Percentiles rank a stretch among this genome's conserved stretches.
Conservation (phyloP, 2,888 invertebrate species). For the Catonia carolina region DNA sequence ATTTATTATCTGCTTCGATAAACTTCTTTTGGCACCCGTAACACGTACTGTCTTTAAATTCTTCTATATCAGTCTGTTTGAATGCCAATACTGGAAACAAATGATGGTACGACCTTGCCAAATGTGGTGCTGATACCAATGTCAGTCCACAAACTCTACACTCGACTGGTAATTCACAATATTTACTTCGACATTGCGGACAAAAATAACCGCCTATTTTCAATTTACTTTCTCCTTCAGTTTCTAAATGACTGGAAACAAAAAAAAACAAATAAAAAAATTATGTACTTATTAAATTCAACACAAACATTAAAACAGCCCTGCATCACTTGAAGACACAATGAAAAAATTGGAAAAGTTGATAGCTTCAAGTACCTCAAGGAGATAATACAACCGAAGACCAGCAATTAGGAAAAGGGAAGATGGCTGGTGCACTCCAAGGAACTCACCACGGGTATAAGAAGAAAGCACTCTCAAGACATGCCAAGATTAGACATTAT, state of each 20-base stretch:
- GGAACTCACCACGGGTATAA: too few species aligned
- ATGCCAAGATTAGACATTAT: too few species aligned
- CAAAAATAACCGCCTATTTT: constrained; percentile 76
- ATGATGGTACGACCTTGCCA: constrained; percentile 96
- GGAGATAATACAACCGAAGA: too few species aligned
- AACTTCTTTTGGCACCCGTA: constrained; percentile 70
- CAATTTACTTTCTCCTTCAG: constrained; percentile 52
- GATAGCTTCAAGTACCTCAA: too few species aligned
- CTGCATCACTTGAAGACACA: too few species aligned
- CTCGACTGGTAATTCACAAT: constrained; percentile 96
- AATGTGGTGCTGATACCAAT: constrained; percentile 94
- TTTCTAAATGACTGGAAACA: constrained; percentile 67
- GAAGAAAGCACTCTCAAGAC: too few species aligned
- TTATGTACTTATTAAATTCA: constrained; percentile 11
- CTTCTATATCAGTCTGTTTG: constrained; percentile 55
- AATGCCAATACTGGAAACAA: constrained; percentile 88
- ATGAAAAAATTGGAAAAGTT: too few species aligned
- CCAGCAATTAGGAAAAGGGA: too few species aligned
- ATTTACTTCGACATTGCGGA: constrained; percentile 95
- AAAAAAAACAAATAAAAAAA: constrained; percentile 19
- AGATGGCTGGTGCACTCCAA: too few species aligned
- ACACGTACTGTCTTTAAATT: constrained; percentile 43
- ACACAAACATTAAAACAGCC: background rate
- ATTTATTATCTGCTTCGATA: constrained; percentile 57
- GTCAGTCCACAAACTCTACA: constrained; percentile 94